These are phyloP conservation scores for Neoitamus cyanurus DNA, from an alignment of 2,888 invertebrate genomes.

Conservation along the genomic window DNA sequence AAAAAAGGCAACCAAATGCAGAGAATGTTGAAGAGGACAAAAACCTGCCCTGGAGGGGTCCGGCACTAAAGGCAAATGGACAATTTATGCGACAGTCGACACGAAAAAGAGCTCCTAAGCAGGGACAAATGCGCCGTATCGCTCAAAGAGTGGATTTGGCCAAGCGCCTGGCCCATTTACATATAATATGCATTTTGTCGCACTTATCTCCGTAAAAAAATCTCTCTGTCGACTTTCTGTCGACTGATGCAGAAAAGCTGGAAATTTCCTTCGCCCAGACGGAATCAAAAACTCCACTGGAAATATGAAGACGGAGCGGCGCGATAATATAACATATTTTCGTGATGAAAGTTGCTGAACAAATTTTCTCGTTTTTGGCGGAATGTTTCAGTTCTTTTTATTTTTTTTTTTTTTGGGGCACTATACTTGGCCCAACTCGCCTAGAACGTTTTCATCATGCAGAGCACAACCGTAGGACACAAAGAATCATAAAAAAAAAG, in stretches of 20 bases:
- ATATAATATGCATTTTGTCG: constrained; percentile 27
- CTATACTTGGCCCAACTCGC: not conserved
- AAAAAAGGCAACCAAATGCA: not conserved
- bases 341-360: constrained; percentile 16
- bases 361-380: not conserved
- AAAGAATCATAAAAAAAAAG: not conserved
- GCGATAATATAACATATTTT: constrained; percentile 16
- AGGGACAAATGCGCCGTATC: not conserved
- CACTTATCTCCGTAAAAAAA: constrained; percentile 2
- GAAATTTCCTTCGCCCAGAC: not conserved
- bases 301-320: constrained; percentile 4
- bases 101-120: not conserved
- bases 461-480: not conserved
- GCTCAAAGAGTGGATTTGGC: not conserved
- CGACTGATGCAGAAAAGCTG: constrained; percentile 21
- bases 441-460: not conserved
- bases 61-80: not conserved
- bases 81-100: not conserved
- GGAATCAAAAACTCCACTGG: constrained; percentile 4
- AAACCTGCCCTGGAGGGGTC: not conserved
- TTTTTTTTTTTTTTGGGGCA: not conserved
- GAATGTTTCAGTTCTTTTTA: not conserved
- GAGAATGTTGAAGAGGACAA: not conserved
- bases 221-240: not conserved
- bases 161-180: not conserved